Evolutionary conservation across 2,888 invertebrate species (phyloP).

Genomic region (Athetis lepigone): DNA sequence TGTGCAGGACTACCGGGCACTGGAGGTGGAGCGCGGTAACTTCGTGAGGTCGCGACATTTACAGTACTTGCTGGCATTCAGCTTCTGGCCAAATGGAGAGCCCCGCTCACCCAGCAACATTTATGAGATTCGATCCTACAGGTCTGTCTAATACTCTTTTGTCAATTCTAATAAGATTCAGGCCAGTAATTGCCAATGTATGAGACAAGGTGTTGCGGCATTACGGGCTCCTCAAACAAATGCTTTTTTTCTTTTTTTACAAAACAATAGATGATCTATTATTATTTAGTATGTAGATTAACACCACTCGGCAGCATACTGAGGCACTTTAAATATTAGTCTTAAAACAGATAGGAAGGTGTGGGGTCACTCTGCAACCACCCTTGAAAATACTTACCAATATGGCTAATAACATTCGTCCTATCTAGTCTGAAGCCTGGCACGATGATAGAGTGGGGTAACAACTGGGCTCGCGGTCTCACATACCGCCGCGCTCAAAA

Average conservation of each 20-base stretch:
- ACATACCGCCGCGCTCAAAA: slow-evolving; percentile 97
- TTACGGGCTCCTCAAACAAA: too few relatives aligned
- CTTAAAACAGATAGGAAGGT: too few relatives aligned
- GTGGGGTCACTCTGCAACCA: background rate
- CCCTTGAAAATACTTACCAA: background rate
- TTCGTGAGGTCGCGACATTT: slow-evolving; percentile 96
- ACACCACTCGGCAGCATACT: too few relatives aligned
- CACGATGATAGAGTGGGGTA: slow-evolving; percentile 99
- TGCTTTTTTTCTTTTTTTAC: too few relatives aligned
- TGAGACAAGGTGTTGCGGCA: background rate
- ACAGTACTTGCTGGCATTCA: slow-evolving; percentile 98
- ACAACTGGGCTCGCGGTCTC: slow-evolving; percentile 99
- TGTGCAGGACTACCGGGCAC: slow-evolving; percentile 92
- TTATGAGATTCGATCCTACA: slow-evolving; percentile 96
- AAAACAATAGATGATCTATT: too few relatives aligned
- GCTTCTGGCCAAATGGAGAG: slow-evolving; percentile 98
- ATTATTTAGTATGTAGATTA: too few relatives aligned
- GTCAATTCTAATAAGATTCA: background rate
- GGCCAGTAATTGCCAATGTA: background rate
- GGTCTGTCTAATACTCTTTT: slow-evolving; percentile 68
- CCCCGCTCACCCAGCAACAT: slow-evolving; percentile 94
- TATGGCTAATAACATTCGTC: background rate
- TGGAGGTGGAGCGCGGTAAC: slow-evolving; percentile 94
- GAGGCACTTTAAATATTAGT: too few relatives aligned
- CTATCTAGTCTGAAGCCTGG: slow-evolving; percentile 97